Conservation (phyloP, 1,140 invertebrate genomes). For the Drosophila mauritiana region DNA sequence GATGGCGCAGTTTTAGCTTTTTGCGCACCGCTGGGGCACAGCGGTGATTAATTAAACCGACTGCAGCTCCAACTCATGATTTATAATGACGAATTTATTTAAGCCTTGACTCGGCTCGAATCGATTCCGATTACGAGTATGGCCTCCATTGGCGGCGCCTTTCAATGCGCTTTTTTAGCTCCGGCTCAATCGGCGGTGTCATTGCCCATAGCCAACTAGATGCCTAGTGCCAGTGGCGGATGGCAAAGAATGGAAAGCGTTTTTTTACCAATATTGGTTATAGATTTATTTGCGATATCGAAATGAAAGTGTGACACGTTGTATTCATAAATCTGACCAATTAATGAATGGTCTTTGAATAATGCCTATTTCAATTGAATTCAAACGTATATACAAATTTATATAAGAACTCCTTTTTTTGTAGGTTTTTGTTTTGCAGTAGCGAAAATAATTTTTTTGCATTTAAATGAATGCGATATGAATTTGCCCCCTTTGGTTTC, state of each 20-base stretch:
- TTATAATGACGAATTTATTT: constrained; percentile 84
- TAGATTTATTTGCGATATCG: constrained; percentile 7
- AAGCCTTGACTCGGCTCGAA: constrained; percentile 53
- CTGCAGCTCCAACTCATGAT: constrained; percentile 63
- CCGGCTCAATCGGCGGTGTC: constrained; percentile 21
- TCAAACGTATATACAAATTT: too few species aligned
- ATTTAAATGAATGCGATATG: constrained; percentile 1
- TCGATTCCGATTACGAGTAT: constrained; percentile 58
- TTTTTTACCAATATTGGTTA: neutral
- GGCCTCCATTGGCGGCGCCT: constrained; percentile 56
- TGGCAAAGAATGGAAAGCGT: constrained; percentile 7
- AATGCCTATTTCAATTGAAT: too few species aligned
- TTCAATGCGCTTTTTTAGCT: constrained; percentile 57
- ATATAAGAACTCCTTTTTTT: too few species aligned
- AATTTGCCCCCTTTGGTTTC: neutral
- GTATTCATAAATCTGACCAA: neutral
- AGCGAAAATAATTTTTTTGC: neutral
- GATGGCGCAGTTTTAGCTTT: constrained; percentile 46
- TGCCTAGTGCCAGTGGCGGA: neutral
- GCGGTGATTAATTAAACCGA: constrained; percentile 51
- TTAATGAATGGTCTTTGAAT: neutral
- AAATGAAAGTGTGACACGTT: constrained; percentile 9
- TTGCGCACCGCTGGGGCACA: constrained; percentile 74
- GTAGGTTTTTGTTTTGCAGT: too few species aligned
- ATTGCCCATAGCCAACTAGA: constrained; percentile 10